Base-by-base conservation (phyloP, 1,140 invertebrate genomes). In the Oppia nitens region DNA sequence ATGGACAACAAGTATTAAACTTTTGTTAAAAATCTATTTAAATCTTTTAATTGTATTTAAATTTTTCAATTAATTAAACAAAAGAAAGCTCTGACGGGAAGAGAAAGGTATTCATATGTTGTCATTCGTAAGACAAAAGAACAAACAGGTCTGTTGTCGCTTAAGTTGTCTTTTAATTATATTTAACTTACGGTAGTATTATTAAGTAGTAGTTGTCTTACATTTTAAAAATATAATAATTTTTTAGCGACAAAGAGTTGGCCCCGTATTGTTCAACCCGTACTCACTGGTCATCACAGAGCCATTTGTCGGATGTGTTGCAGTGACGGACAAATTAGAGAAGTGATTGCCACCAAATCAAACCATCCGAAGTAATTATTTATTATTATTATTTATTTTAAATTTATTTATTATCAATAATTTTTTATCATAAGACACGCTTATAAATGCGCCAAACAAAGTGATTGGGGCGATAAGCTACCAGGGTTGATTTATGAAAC, bases 281-380 rank as follows among this genome's bases (percentile, higher is more conserved):
- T 79, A 1, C 68, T 85, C 45, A 71, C 78, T 14, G 74, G 79
- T 52, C 77, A 78, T 0, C 79, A 77, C 59, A 85, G 88, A 68
- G 74, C 77, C 0, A 77, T 86, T 65, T 92, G 87, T 69, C 75
- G 81, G 50, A 66, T 88, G 63, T 94, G 89, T 70, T 84, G 81
- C 4, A 65, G 75, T 6, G 70, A 78, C 63, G 88, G 87, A 24
- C 74, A 82, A 60, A 69, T 92, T n/a, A 70, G 81, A 61, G 81
- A 89, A 71, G 70, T 85, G 2, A 80, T 85, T 63, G 81, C 90
- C 64, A 84, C 86, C 1, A 76, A 78, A 59, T 66, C 68, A 0
- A 88, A 83, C 70, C 77, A 85, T 67, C 81, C 83, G 72, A 82
- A 78, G 82, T 82, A 68, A 67, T 26, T 6, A 27, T 17, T 27